Percentiles rank a stretch among this genome's conserved stretches.
Conservation (phyloP, 2,797 vertebrate genomes). For the Sylvilagus floridanus region DNA sequence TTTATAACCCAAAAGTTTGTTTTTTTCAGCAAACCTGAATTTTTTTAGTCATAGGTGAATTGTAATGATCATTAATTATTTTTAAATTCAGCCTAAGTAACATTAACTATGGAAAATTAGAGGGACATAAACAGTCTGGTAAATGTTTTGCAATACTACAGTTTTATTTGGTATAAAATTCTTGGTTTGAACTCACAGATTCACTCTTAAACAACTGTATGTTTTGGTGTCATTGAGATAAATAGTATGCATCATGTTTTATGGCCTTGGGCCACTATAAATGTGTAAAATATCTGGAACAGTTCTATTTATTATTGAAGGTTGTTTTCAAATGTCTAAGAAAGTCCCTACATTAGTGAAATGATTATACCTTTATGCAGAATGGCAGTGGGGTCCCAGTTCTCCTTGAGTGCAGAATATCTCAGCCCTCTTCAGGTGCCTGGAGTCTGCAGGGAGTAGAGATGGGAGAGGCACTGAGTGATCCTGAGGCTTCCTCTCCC, state of each 20-base stretch:
- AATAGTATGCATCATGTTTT: not conserved
- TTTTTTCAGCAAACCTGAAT: not conserved
- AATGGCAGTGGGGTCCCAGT: not conserved
- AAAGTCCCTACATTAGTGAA: not conserved
- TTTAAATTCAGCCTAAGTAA: not conserved
- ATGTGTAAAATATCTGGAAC: too few relatives aligned
- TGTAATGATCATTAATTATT: not conserved
- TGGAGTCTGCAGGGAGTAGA: too few relatives aligned
- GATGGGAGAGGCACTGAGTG: not conserved
- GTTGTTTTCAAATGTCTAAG: not conserved
- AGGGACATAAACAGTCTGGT: not conserved
- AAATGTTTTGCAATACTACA: not conserved
- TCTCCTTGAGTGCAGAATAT: not conserved
- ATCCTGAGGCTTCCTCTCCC: not conserved
- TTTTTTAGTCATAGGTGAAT: not conserved
- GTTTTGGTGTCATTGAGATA: not conserved
- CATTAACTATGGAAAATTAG: not conserved
- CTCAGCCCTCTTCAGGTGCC: too few relatives aligned
- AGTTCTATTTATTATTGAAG: not conserved
- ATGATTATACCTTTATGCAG: not conserved
- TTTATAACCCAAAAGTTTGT: not conserved
- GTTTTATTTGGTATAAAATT: not conserved
- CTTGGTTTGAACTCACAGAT: not conserved
- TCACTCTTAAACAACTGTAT: not conserved
- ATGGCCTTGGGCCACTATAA: not conserved